A percentile compares a stretch with the other conserved stretches of the same genome.
These are phyloP conservation scores for Micropoecilia bifurca DNA, from an alignment of 2,797 vertebrate genomes.

Conservation along the genomic window DNA sequence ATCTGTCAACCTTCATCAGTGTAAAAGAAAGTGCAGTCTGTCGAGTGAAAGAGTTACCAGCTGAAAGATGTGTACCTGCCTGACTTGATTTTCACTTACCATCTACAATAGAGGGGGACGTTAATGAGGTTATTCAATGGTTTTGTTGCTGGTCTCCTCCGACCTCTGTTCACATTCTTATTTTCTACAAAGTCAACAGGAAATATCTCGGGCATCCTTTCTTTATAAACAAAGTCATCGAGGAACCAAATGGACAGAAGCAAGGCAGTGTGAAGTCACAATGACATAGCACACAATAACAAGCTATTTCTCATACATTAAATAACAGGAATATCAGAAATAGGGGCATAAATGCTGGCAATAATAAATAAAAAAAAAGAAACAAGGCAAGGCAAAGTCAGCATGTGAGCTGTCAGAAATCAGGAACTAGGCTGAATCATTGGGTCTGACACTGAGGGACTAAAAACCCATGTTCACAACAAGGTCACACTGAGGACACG, in stretches of 20 bases:
- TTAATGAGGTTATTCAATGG: constrained; percentile 77
- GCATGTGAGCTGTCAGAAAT: constrained; percentile 14
- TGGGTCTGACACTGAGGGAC: constrained; percentile 35
- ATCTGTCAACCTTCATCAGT: constrained; percentile 74
- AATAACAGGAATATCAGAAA: constrained; percentile 13
- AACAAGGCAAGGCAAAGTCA: constrained; percentile 12
- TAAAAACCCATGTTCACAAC: constrained; percentile 21
- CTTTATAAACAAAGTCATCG: constrained; percentile 36
- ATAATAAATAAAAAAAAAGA: constrained; percentile 30
- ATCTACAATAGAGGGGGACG: constrained; percentile 63
- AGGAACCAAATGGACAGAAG: constrained; percentile 43
- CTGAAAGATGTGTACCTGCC: constrained; percentile 56
- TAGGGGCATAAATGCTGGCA: constrained; percentile 13
- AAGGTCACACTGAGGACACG: constrained; percentile 44
- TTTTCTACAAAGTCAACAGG: constrained; percentile 45
- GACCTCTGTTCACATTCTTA: constrained; percentile 54
- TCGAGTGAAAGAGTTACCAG: constrained; percentile 43
- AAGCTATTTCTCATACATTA: constrained; percentile 21
- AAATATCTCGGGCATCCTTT: constrained; percentile 48
- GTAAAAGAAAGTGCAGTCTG: constrained; percentile 58
- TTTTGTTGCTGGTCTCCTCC: constrained; percentile 61
- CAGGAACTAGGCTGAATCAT: constrained; percentile 41
- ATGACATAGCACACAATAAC: constrained; percentile 39
- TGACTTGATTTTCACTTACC: constrained; percentile 68
- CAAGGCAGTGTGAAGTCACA: constrained; percentile 33